Evolutionary conservation across 2,888 invertebrate genomes (phyloP).

Genomic region (Geophilus truncorum): DNA sequence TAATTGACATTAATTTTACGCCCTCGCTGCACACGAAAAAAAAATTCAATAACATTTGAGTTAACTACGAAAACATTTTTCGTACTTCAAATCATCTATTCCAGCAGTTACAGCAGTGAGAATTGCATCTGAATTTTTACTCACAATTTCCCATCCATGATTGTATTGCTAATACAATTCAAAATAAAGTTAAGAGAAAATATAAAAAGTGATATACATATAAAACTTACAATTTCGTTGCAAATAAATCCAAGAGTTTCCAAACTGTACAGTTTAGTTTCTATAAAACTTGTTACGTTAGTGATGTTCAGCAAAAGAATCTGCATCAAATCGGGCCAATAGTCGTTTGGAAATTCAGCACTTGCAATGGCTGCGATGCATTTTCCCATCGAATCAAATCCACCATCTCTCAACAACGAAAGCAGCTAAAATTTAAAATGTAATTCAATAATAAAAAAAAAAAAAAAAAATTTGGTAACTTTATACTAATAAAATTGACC

Average conservation of each 20-base stretch:
- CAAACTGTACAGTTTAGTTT: not conserved
- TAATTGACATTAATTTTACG: not conserved
- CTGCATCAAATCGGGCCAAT: not conserved
- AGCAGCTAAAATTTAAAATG: not conserved
- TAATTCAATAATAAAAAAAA: no score
- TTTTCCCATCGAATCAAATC: not conserved
- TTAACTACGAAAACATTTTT: no score
- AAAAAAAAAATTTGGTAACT: no score
- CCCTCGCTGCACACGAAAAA: not conserved
- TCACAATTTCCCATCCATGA: not conserved
- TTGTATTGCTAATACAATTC: not conserved
- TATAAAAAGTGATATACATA: not conserved
- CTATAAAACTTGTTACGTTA: not conserved
- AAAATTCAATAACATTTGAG: no score
- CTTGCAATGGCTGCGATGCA: not conserved
- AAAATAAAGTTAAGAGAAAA: not conserved
- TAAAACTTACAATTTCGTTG: not conserved
- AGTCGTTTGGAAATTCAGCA: not conserved
- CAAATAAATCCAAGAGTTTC: not conserved
- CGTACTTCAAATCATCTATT: no score
- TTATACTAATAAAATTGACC: not conserved
- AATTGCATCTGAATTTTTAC: not conserved
- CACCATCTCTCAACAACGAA: not conserved
- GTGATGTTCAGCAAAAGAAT: not conserved
- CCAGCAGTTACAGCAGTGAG: not conserved